A percentile compares a stretch with the other conserved stretches of the same genome.
phyloP scores from a whole-genome alignment of 2,797 vertebrate species.

The Ispidina lecontei region DNA sequence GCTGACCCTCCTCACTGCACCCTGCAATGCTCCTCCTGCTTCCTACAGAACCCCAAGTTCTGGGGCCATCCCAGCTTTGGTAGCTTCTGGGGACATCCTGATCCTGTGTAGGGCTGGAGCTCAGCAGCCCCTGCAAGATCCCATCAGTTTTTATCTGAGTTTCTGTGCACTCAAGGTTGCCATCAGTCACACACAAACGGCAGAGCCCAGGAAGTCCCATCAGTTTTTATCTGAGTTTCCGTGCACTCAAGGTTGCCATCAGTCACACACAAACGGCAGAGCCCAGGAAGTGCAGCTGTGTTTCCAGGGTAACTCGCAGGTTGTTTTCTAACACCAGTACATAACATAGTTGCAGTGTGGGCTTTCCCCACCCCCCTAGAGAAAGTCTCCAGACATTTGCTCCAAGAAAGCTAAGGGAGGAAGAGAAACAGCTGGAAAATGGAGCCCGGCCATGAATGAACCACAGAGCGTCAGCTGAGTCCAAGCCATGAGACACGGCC shows the following conservation, averaged over 20 bases:
- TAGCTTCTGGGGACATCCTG: neutral
- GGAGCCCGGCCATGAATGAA: neutral
- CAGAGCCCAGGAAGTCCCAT: neutral
- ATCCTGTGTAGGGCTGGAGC: neutral
- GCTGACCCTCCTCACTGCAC: neutral
- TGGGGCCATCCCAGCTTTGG: neutral
- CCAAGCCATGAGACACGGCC: neutral
- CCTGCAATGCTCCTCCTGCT: accelerated
- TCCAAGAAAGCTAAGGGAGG: neutral
- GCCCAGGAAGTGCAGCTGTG: neutral
- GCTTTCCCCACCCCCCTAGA: neutral
- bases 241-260: neutral
- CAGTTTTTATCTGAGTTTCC: neutral
- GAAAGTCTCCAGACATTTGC: neutral
- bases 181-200: neutral
- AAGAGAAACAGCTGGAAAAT: slow-evolving; percentile 41
- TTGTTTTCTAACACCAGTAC: slow-evolving; percentile 35
- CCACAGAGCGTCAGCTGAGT: slow-evolving; percentile 16
- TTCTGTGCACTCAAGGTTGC: neutral
- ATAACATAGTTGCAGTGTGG: neutral
- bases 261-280: neutral
- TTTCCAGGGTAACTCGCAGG: slow-evolving; percentile 10
- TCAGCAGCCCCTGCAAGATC: neutral
- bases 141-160: neutral
- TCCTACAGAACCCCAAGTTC: neutral